phyloP scores from a whole-genome alignment of 2,797 vertebrate genomes.

The Glyptemys insculpta region DNA sequence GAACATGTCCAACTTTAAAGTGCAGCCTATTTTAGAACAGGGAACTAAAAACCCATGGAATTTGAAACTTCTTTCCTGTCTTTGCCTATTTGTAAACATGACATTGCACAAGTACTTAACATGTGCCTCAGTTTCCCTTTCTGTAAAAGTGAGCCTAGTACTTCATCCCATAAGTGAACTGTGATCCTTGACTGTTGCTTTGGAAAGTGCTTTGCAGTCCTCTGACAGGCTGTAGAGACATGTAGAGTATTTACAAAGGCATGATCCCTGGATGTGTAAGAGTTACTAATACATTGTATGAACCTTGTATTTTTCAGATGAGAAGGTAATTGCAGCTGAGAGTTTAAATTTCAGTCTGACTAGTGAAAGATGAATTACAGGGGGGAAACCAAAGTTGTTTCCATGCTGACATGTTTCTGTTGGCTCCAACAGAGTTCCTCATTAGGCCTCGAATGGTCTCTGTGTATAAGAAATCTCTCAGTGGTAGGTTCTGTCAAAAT shows the following conservation, averaged over 20 bases:
- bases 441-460: background rate
- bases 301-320: rapidly evolving
- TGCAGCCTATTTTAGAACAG: too few species aligned
- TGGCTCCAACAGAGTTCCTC: background rate
- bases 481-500: rapidly evolving
- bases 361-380: constrained; percentile 24
- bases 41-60: background rate
- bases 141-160: rapidly evolving
- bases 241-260: rapidly evolving
- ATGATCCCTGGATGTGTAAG: rapidly evolving
- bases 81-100: background rate
- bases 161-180: background rate
- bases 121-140: background rate
- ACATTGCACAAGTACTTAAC: background rate
- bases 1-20: background rate
- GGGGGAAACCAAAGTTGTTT: background rate
- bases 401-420: constrained; percentile 1
- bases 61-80: background rate
- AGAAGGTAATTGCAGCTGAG: background rate
- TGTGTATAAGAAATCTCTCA: background rate
- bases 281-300: background rate
- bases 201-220: rapidly evolving
- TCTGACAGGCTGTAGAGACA: rapidly evolving
- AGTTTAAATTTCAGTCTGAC: background rate
- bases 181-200: background rate